These are phyloP conservation scores for Porites cylindrica DNA, from an alignment of 92 coral and sea anemone species.

Conservation along the genomic window DNA sequence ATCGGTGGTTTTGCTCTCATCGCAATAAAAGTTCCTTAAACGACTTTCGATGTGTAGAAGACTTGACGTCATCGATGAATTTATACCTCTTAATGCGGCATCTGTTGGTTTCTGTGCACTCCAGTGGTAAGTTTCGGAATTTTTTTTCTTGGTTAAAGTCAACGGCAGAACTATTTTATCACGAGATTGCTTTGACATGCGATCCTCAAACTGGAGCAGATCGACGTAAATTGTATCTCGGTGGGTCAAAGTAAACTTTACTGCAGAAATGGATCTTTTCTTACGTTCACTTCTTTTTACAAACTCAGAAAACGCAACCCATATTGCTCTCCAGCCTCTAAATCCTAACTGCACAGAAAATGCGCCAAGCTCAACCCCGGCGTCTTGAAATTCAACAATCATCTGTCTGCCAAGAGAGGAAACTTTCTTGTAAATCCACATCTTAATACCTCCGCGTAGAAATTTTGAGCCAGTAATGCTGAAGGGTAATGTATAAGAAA, in stretches of 20 bases:
- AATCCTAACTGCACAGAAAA: constrained; percentile 22
- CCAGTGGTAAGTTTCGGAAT: too few species aligned
- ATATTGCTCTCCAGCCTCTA: constrained; percentile 56
- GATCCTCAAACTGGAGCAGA: constrained; percentile 9
- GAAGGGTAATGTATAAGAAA: not conserved
- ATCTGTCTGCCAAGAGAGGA: constrained; percentile 2
- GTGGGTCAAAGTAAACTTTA: constrained; percentile 23
- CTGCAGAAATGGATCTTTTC: not conserved
- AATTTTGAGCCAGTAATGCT: not conserved
- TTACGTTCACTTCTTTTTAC: not conserved
- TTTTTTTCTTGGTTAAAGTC: too few species aligned
- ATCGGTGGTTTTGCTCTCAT: constrained; percentile 29
- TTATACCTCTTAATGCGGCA: too few species aligned
- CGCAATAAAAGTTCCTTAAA: constrained; percentile 31
- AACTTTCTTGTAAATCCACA: constrained; percentile 48
- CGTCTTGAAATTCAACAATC: not conserved
- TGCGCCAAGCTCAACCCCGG: not conserved
- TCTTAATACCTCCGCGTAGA: constrained; percentile 45
- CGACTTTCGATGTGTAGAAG: too few species aligned
- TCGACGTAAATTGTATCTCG: constrained; percentile 44
- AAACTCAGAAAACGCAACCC: constrained; percentile 47
- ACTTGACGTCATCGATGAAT: too few species aligned
- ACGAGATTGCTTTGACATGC: constrained; percentile 22
- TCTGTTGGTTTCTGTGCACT: too few species aligned
- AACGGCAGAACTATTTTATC: constrained; percentile 50